Evolutionary conservation across 2,113 vertebrate species (phyloP), one percentile per base, ranked within the genome.

Genomic region (Nothoprocta pentlandii): DNA sequence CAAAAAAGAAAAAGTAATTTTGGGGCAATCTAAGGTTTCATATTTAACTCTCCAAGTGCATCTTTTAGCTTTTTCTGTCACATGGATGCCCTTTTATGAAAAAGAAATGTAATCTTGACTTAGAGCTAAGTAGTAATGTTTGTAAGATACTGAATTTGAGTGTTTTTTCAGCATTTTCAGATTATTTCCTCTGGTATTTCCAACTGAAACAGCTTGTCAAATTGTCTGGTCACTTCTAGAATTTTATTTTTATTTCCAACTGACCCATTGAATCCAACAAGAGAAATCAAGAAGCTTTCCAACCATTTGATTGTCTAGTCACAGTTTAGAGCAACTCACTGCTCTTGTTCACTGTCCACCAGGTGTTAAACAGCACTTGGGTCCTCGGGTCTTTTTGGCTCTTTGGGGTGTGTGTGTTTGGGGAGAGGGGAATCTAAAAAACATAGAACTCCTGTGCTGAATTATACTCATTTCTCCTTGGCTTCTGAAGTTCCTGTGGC

Each of bases 131-230:
- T 47, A 44, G 39, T 30, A 75, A 39, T 61, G 21, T 68, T 77
- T 93, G 61, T 69, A 84, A 42, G 80, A 89, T 44, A 9, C 1
- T 36, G 39, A 81, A 61, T 20, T 54, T 1, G 1, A 23, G 5
- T 39, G 9, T 49, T 92, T 92, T 47, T 93, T 82, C 61, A 81
- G 77, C 19, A 30, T 86, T 93, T 94, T 75, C 73, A 95, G 67
- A 81, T 69, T 54, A 68, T 12, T 87, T 90, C 56, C 80, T 53
- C 71, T 53, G 84, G 61, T 86, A 83, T 92, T 94, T 86, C 56
- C 28, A 80, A 51, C 34, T 88, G 44, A 93, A 93, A 68, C 34
- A 19, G 25, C 75, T 62, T 79, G 53, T 61, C 89, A 86, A 75
- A 89, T 46, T 75, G 26, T 70, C 73, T 77, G 69, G 75, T 34